phyloP scores from a whole-genome alignment of 2,113 vertebrate genomes.

The Stercorarius parasiticus region DNA sequence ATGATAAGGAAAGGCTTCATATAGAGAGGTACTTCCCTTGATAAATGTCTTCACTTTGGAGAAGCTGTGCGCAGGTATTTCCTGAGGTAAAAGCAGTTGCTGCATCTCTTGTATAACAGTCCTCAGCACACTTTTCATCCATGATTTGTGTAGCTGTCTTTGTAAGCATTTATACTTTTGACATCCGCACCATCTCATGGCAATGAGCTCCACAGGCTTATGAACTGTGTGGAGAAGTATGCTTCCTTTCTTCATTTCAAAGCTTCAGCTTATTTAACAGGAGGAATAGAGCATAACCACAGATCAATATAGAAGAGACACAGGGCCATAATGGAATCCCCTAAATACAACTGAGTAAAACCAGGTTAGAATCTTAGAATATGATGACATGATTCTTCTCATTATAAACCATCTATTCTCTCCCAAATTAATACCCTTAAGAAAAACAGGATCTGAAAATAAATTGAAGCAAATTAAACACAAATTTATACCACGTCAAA shows the following conservation, averaged over 20 bases:
- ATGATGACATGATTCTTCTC: not conserved
- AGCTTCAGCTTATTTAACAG: not conserved
- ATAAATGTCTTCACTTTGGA: not conserved
- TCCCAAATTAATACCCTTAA: not conserved
- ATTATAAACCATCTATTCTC: not conserved
- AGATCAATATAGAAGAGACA: not conserved
- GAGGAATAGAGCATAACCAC: not conserved
- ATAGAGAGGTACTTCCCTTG: not conserved
- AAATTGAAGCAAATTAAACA: not conserved
- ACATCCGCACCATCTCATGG: not conserved
- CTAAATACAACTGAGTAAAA: not conserved
- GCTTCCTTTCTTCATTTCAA: not conserved
- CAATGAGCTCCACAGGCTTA: not conserved
- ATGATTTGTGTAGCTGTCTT: not conserved
- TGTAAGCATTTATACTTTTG: not conserved
- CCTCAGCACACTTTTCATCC: not conserved
- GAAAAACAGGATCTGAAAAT: not conserved
- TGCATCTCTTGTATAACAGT: not conserved
- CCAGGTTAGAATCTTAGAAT: not conserved
- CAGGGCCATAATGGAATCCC: not conserved
- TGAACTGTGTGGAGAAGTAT: not conserved
- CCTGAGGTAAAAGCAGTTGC: not conserved
- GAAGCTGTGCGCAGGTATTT: not conserved
- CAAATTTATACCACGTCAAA: not conserved
- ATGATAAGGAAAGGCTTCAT: not conserved